A percentile compares a stretch with the other conserved stretches of the same genome.
Evolutionary conservation across 2,888 invertebrate genomes (phyloP).

Genomic region (Hyppa rectilinea): DNA sequence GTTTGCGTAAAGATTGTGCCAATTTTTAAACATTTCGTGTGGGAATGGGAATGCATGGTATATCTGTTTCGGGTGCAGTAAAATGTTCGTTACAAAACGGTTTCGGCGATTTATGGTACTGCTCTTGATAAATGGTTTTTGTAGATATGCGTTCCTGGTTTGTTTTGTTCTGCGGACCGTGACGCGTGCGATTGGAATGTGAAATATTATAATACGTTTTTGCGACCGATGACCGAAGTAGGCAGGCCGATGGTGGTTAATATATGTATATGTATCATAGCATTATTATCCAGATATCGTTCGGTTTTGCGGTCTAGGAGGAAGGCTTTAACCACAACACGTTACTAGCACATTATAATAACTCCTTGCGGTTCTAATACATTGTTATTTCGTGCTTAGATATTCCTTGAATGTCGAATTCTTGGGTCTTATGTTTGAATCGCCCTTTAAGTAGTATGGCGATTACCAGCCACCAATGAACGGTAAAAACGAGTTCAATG

Average conservation of each 20-base stretch:
- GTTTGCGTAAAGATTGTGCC: constrained; percentile 65
- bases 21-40: constrained; percentile 55
- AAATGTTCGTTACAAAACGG: constrained; percentile 58
- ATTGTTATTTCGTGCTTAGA: constrained; percentile 31
- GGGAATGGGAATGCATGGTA: constrained; percentile 50
- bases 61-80: constrained; percentile 39
- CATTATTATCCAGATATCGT: constrained; percentile 17
- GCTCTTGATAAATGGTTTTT: constrained; percentile 60
- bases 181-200: constrained; percentile 38
- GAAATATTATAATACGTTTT: constrained; percentile 50
- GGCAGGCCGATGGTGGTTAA: neutral
- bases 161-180: constrained; percentile 52
- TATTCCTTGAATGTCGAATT: constrained; percentile 13
- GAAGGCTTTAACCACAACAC: constrained; percentile 42
- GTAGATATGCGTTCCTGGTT: constrained; percentile 51
- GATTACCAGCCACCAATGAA: neutral
- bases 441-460: neutral
- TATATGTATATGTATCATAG: constrained; percentile 1
- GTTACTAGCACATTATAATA: constrained; percentile 33
- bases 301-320: constrained; percentile 15
- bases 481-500: constrained; percentile 6
- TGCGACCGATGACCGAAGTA: constrained; percentile 21
- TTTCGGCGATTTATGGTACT: constrained; percentile 58
- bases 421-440: neutral
- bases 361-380: constrained; percentile 36